phyloP scores from a whole-genome alignment of 92 coral and sea anemone species.

The Ricordea florida region DNA sequence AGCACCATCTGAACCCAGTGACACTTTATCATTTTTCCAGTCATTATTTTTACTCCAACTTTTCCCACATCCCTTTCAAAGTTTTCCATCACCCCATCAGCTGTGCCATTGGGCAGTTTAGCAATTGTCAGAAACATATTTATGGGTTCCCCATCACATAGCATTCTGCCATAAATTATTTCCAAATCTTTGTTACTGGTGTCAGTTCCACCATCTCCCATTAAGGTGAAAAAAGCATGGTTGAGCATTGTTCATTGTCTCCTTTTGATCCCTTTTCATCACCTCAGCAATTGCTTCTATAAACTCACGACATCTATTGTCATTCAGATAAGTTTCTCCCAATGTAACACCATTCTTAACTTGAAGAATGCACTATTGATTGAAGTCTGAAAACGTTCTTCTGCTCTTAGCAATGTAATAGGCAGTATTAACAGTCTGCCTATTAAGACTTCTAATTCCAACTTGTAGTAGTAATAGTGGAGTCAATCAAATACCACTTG shows the following conservation, averaged over 20 bases:
- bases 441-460: conserved; percentile 8
- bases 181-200: conserved; percentile 42
- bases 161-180: conserved; percentile 23
- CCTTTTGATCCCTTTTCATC: conserved; percentile 11
- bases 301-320: conserved; percentile 8
- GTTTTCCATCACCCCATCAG: conserved; percentile 34
- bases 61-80: conserved; percentile 6
- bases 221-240: conserved; percentile 34
- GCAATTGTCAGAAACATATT: conserved; percentile 24
- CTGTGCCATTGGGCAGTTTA: conserved; percentile 38
- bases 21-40: conserved; percentile 22
- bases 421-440: conserved; percentile 12
- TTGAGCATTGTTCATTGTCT: conserved; percentile 29
- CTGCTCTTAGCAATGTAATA: conserved; percentile 14
- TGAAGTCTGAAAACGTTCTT: conserved; percentile 19
- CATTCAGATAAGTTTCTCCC: conserved; percentile 5
- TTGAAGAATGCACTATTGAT: neutral
- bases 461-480: too few species aligned
- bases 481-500: too few species aligned
- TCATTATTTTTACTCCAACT: conserved; percentile 34
- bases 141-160: conserved; percentile 27
- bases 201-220: conserved; percentile 56
- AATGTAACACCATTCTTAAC: conserved; percentile 15
- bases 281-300: conserved; percentile 29
- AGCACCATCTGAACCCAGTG: conserved; percentile 49